Percentiles rank a stretch among this genome's conserved stretches.
Conservation (phyloP, 2,888 invertebrate genomes). For the Callosobruchus maculatus region DNA sequence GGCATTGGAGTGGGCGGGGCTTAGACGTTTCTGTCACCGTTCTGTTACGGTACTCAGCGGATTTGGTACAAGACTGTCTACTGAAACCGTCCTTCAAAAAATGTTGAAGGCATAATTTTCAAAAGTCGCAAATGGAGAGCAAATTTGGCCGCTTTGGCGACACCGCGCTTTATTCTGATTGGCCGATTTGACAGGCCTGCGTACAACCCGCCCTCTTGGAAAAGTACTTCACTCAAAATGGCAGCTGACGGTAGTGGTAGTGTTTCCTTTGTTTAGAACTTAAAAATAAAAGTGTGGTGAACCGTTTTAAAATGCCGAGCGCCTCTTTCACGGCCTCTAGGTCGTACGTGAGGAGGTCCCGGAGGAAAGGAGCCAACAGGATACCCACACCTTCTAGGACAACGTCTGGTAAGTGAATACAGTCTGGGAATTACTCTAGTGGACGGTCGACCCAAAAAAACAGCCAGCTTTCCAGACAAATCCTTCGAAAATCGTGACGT, state of each 20-base stretch:
- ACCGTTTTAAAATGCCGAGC: slow-evolving; percentile 80
- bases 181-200: slow-evolving; percentile 18
- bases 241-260: slow-evolving; percentile 76
- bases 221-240: slow-evolving; percentile 60
- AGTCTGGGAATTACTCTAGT: slow-evolving; percentile 10
- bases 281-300: slow-evolving; percentile 46
- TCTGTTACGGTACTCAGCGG: too few relatives aligned
- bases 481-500: background rate
- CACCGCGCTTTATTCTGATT: slow-evolving; percentile 8
- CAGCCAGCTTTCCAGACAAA: slow-evolving; percentile 4
- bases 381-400: slow-evolving; percentile 78
- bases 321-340: slow-evolving; percentile 91
- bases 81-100: too few relatives aligned
- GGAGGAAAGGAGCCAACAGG: slow-evolving; percentile 87
- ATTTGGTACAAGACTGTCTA: too few relatives aligned
- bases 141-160: background rate
- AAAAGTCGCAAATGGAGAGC: background rate
- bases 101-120: too few relatives aligned
- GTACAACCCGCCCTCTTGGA: slow-evolving; percentile 17
- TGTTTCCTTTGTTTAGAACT: slow-evolving; percentile 79
- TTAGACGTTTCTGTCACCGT: too few relatives aligned
- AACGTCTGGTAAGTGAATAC: slow-evolving; percentile 67
- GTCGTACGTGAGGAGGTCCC: slow-evolving; percentile 87
- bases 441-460: slow-evolving; percentile 16
- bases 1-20: too few relatives aligned